Conservation (phyloP, 2,888 invertebrate genomes). For the Rhagophthalmus giganteus region DNA sequence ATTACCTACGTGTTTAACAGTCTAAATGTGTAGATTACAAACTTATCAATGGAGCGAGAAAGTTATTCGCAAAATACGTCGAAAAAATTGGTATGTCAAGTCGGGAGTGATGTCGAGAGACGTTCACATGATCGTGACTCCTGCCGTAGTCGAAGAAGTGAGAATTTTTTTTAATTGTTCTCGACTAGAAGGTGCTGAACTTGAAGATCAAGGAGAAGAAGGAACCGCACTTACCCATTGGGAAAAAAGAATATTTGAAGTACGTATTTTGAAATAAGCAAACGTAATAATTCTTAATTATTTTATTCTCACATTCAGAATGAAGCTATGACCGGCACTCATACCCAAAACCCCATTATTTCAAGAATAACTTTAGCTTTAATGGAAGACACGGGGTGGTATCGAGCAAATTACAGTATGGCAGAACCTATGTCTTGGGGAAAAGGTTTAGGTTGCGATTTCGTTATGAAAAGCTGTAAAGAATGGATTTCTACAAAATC, state of each 20-base stretch:
- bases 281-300: conserved; percentile 3
- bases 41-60: conserved; percentile 93
- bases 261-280: too few relatives aligned
- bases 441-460: conserved; percentile 85
- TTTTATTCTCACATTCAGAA: conserved; percentile 68
- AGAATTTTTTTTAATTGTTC: conserved; percentile 86
- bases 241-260: conserved; percentile 98
- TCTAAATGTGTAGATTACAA: conserved; percentile 65
- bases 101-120: conserved; percentile 50
- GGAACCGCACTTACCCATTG: conserved; percentile 96
- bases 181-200: conserved; percentile 89
- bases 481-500: conserved; percentile 89
- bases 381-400: conserved; percentile 99
- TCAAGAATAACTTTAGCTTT: conserved; percentile 92
- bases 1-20: neutral
- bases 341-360: conserved; percentile 97
- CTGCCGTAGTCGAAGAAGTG: conserved; percentile 85
- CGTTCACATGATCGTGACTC: conserved; percentile 67
- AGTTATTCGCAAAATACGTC: conserved; percentile 76
- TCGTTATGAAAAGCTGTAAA: conserved; percentile 93
- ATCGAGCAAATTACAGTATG: conserved; percentile 85
- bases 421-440: conserved; percentile 92
- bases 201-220: conserved; percentile 98
- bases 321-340: conserved; percentile 99
- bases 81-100: conserved; percentile 53